Percentiles rank a stretch among this genome's conserved stretches.
phyloP scores from a whole-genome alignment of 2,113 vertebrate genomes.

The Anarrhichthys ocellatus region DNA sequence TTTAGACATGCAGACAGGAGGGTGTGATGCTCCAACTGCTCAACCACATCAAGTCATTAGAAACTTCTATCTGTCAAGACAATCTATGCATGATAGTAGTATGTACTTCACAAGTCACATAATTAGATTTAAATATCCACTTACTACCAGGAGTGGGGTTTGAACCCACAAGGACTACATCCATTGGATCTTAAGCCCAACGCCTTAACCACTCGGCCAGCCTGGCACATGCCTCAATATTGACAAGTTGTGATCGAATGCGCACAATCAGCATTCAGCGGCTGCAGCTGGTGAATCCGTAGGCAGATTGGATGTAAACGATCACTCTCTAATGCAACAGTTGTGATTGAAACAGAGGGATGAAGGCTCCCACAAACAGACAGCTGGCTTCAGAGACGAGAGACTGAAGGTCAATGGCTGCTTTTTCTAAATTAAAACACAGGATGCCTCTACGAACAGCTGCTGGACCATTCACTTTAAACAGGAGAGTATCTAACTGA shows the following conservation, averaged over 20 bases:
- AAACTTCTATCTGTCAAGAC: neutral
- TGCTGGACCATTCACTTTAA: conserved; percentile 1
- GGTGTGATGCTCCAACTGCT: neutral
- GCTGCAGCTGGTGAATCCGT: conserved; percentile 39
- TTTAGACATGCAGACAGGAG: neutral
- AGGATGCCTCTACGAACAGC: conserved; percentile 15
- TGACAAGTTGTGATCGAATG: neutral
- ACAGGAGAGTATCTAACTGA: neutral
- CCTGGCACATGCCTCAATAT: neutral
- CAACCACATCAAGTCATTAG: neutral
- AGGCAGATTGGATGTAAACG: conserved; percentile 40
- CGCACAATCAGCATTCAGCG: conserved; percentile 53
- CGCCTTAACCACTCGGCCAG: conserved; percentile 80
- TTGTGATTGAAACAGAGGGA: conserved; percentile 47
- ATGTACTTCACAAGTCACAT: neutral
- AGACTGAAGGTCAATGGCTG: conserved; percentile 10
- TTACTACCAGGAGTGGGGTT: neutral
- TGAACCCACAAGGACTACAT: conserved; percentile 80
- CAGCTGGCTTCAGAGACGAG: conserved; percentile 17
- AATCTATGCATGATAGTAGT: neutral
- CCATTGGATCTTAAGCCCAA: conserved; percentile 60
- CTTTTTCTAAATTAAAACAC: conserved; percentile 39
- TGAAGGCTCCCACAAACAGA: neutral
- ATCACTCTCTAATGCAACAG: conserved; percentile 39
- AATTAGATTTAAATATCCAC: neutral